These are phyloP conservation scores for Diploscapter pachys DNA, from an alignment of 1,140 invertebrate species.

Conservation along the genomic window DNA sequence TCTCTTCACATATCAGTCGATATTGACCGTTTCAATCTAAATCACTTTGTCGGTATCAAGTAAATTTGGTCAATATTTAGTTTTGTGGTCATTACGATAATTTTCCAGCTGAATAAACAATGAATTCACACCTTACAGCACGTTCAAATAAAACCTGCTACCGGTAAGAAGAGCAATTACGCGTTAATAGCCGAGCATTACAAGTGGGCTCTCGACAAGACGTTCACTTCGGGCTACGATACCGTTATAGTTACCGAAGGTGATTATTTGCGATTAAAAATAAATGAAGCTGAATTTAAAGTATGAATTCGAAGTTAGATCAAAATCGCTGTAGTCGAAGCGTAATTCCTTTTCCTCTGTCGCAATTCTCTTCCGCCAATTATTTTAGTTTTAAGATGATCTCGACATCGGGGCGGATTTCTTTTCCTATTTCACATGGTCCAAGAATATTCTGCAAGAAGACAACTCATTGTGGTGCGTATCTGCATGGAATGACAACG, in stretches of 20 bases:
- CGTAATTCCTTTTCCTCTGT: too few species aligned
- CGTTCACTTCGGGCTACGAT: constrained; percentile 79
- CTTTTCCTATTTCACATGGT: constrained; percentile 89
- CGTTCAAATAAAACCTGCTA: constrained; percentile 1
- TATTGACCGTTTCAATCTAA: not conserved
- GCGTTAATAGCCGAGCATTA: constrained; percentile 95
- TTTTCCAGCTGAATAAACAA: too few species aligned
- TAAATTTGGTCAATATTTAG: too few species aligned
- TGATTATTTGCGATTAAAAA: constrained; percentile 58
- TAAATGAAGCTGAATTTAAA: not conserved
- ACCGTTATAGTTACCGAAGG: constrained; percentile 92
- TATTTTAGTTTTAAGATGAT: constrained; percentile 75
- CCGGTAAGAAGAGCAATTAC: constrained; percentile 69
- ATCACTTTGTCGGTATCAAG: not conserved
- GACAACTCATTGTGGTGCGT: constrained; percentile 86
- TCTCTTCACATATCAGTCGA: constrained; percentile 1
- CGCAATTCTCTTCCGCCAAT: too few species aligned
- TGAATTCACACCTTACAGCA: too few species aligned
- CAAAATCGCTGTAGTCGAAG: too few species aligned
- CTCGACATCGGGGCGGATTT: constrained; percentile 94
- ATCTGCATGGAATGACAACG: constrained; percentile 98
- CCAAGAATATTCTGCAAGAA: constrained; percentile 75
- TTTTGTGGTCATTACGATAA: too few species aligned
- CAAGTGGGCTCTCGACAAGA: constrained; percentile 87
- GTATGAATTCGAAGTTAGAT: too few species aligned